Evolutionary conservation across 2,797 vertebrate genomes (phyloP).

Genomic region (Danio jaintianensis): DNA sequence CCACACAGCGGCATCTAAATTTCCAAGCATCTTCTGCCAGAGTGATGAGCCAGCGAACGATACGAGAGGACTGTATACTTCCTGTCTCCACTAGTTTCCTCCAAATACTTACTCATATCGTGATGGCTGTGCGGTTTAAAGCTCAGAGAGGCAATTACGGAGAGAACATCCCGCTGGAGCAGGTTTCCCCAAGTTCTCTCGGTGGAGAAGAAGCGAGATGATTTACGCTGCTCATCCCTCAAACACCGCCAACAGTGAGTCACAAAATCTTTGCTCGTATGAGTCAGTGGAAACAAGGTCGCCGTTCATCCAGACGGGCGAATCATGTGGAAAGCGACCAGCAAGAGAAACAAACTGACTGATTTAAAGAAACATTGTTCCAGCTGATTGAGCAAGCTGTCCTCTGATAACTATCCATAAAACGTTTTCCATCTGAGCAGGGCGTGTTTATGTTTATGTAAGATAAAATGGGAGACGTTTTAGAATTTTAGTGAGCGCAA

Average conservation of each 20-base stretch:
- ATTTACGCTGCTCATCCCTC: constrained; percentile 53
- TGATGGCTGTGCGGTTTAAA: constrained; percentile 26
- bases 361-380: constrained; percentile 32
- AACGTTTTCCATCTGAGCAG: constrained; percentile 14
- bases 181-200: constrained; percentile 50
- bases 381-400: constrained; percentile 33
- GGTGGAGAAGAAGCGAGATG: constrained; percentile 45
- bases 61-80: constrained; percentile 28
- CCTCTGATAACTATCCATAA: constrained; percentile 32
- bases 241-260: constrained; percentile 57
- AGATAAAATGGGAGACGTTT: neutral
- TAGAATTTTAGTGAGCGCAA: neutral
- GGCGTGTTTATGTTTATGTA: constrained; percentile 35
- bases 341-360: constrained; percentile 15
- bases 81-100: constrained; percentile 29
- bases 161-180: constrained; percentile 34
- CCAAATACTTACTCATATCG: constrained; percentile 32
- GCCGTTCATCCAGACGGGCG: constrained; percentile 29
- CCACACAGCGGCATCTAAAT: constrained; percentile 15
- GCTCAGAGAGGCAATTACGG: constrained; percentile 21
- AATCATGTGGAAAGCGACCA: constrained; percentile 33
- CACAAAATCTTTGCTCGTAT: constrained; percentile 54
- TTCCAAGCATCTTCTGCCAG: constrained; percentile 29
- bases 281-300: constrained; percentile 56
- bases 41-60: constrained; percentile 37